These are phyloP conservation scores for Bungarus multicinctus DNA, from an alignment of 2,113 vertebrate genomes.

Conservation along the genomic window DNA sequence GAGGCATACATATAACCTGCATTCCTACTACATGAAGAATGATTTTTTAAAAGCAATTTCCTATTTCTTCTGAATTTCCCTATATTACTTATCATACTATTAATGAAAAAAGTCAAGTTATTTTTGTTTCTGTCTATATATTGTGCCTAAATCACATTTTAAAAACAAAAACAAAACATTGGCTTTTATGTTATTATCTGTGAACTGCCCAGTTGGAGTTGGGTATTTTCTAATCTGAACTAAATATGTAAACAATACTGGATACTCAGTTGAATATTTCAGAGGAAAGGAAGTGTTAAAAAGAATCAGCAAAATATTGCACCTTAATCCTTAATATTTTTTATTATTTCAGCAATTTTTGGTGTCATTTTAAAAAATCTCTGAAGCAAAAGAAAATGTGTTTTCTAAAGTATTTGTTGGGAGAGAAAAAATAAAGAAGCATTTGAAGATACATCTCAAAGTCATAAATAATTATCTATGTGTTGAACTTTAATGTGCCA, in stretches of 20 bases:
- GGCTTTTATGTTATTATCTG: background rate
- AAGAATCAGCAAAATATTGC: background rate
- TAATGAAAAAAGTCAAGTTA: too few relatives aligned
- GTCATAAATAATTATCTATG: background rate
- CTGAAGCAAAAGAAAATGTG: background rate
- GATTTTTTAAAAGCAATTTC: background rate
- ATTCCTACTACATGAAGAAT: background rate
- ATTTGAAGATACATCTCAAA: background rate
- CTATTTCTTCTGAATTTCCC: background rate
- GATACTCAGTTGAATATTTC: background rate
- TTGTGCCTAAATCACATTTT: background rate
- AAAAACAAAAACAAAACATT: background rate
- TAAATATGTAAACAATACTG: background rate
- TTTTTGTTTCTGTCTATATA: background rate
- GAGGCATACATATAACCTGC: background rate
- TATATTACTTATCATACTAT: background rate
- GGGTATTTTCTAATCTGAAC: background rate
- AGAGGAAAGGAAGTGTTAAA: background rate
- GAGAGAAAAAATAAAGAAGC: background rate
- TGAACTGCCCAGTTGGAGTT: background rate
- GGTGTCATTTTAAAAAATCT: background rate
- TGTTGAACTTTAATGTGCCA: background rate
- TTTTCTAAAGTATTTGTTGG: background rate
- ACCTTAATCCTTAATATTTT: background rate
- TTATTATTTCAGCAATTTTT: background rate